Conservation (phyloP, 1,140 invertebrate species). For the Metaphire vulgaris region DNA sequence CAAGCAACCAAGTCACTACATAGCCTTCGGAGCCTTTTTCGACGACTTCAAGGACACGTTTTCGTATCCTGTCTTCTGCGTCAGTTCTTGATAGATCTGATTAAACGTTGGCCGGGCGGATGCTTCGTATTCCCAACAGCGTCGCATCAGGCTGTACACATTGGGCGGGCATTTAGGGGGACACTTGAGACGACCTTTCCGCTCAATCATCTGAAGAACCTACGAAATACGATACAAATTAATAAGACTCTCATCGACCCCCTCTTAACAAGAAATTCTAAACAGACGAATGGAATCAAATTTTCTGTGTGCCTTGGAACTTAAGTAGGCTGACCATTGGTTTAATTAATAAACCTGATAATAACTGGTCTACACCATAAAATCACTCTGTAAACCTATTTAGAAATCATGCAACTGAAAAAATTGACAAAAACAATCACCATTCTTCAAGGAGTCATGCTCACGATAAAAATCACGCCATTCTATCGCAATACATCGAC, state of each 20-base stretch:
- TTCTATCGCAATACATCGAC: too few species aligned
- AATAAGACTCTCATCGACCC: neutral
- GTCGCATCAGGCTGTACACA: conserved; percentile 12
- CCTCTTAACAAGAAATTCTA: neutral
- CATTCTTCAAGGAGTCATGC: too few species aligned
- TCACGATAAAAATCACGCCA: too few species aligned
- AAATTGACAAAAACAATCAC: too few species aligned
- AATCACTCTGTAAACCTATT: conserved; percentile 42
- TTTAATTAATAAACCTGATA: too few species aligned
- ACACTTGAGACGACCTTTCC: neutral
- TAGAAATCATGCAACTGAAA: conserved; percentile 39
- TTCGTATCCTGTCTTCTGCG: neutral
- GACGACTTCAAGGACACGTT: neutral
- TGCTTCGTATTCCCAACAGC: conserved; percentile 10
- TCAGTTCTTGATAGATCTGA: conserved; percentile 15
- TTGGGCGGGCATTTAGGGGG: neutral
- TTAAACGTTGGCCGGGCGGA: conserved; percentile 6
- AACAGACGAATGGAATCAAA: neutral
- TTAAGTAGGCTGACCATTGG: neutral
- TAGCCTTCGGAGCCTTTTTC: neutral
- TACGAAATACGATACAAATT: neutral
- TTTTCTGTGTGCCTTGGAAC: neutral
- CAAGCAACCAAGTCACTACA: neutral
- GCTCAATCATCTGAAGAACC: conserved; percentile 9
- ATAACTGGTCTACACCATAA: neutral